Percentiles rank a stretch among this genome's conserved stretches.
Evolutionary conservation across 2,113 vertebrate species (phyloP).

Genomic region (mouse (Mus musculus)): DNA sequence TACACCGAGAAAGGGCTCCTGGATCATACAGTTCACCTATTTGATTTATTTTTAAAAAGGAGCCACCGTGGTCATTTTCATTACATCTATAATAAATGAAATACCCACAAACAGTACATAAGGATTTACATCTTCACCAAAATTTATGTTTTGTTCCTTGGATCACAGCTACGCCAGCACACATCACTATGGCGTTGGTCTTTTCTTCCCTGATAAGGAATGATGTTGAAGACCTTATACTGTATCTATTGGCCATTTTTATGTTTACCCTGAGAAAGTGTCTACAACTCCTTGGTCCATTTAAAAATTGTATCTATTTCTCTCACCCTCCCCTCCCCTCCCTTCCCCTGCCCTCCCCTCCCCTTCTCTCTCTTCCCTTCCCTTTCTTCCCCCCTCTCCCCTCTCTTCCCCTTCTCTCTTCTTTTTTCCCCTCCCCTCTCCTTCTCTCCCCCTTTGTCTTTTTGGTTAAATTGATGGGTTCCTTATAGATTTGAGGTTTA

Average conservation of each 20-base stretch:
- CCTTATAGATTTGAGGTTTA: background rate
- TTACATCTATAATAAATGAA: background rate
- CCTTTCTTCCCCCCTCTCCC: too few relatives aligned
- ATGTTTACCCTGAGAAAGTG: background rate
- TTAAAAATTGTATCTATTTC: background rate
- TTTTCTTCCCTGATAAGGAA: background rate
- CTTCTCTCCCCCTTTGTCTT: background rate
- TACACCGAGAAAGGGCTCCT: background rate
- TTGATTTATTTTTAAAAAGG: background rate
- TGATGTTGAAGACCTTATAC: background rate
- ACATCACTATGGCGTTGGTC: background rate
- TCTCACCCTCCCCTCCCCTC: background rate
- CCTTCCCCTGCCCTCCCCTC: background rate
- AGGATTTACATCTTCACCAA: background rate
- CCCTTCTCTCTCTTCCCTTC: too few relatives aligned
- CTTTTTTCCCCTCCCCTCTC: background rate
- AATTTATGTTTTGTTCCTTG: background rate
- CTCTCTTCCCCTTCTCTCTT: too few relatives aligned
- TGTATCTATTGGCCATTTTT: background rate
- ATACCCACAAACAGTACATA: background rate
- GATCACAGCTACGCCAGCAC: background rate
- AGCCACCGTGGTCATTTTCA: background rate
- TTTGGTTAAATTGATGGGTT: background rate
- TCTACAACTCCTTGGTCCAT: background rate
- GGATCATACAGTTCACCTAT: background rate